phyloP scores from a whole-genome alignment of 2,797 vertebrate genomes.

The Mycteria americana region DNA sequence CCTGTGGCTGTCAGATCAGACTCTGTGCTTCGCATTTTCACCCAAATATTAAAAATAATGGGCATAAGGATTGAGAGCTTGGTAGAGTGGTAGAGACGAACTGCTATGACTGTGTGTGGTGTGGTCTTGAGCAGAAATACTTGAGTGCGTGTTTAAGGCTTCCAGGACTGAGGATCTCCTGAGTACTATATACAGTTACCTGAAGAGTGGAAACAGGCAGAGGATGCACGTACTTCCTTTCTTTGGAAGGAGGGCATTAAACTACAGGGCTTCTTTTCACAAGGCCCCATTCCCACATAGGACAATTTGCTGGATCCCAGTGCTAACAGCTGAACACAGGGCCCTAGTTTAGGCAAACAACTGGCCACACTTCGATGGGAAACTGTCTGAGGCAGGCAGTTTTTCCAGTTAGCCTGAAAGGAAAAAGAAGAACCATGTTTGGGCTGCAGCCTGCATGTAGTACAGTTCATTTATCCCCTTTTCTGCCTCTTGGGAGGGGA shows the following conservation, averaged over 20 bases:
- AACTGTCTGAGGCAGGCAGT: not conserved
- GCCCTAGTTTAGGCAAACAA: accelerated
- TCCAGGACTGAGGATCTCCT: not conserved
- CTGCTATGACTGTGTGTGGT: not conserved
- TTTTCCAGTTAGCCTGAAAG: not conserved
- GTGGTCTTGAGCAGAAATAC: not conserved
- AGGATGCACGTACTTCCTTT: not conserved
- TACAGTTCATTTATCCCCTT: not conserved
- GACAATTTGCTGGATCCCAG: not conserved
- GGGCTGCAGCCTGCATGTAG: not conserved
- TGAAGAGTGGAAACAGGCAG: not conserved
- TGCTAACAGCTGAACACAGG: not conserved
- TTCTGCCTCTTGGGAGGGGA: not conserved
- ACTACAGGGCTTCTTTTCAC: not conserved
- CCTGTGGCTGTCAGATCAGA: not conserved
- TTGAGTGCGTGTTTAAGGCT: accelerated
- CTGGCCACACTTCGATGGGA: accelerated
- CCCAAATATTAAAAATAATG: not conserved
- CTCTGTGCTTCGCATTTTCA: not conserved
- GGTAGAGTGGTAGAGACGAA: not conserved
- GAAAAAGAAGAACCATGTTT: not conserved
- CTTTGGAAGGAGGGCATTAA: not conserved
- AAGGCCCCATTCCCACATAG: not conserved
- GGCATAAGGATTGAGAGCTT: not conserved
- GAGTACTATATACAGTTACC: accelerated